Conservation (phyloP, 64 coral and sea anemone species). For the Dendrophyllia cribrosa region DNA sequence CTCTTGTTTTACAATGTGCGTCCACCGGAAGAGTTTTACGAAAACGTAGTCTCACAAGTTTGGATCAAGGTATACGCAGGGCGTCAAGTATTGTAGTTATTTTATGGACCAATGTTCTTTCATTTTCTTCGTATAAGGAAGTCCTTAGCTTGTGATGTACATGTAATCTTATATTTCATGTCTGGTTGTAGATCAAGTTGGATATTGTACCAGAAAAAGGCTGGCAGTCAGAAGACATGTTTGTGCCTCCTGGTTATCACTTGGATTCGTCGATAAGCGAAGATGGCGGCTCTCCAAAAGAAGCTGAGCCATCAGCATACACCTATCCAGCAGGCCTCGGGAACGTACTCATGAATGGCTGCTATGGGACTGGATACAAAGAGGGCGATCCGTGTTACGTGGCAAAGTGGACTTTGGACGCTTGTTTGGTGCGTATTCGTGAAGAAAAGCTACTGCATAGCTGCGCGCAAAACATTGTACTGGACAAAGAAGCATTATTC, state of each 20-base stretch:
- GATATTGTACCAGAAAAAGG: conserved; percentile 55
- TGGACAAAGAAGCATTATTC: too few relatives aligned
- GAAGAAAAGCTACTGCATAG: too few relatives aligned
- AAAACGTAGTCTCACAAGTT: too few relatives aligned
- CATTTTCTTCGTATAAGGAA: too few relatives aligned
- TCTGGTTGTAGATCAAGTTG: conserved; percentile 33
- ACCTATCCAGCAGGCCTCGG: conserved; percentile 37
- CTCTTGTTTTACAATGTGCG: too few relatives aligned
- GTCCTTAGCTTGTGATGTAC: too few relatives aligned
- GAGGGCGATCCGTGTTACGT: conserved; percentile 35
- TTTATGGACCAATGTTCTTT: too few relatives aligned
- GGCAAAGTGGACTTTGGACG: neutral
- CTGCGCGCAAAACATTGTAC: too few relatives aligned
- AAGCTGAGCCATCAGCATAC: neutral
- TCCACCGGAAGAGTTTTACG: too few relatives aligned
- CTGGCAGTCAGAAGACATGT: conserved; percentile 56
- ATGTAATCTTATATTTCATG: too few relatives aligned
- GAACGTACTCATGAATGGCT: conserved; percentile 53
- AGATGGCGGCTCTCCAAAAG: neutral
- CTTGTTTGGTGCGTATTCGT: conserved; percentile 7
- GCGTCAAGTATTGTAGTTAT: too few relatives aligned
- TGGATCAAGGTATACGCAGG: too few relatives aligned
- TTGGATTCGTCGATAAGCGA: neutral
- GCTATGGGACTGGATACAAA: conserved; percentile 60
- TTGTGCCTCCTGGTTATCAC: conserved; percentile 53